Evolutionary conservation across 2,113 vertebrate species (phyloP).

Genomic region (Pogonocichla stellata): DNA sequence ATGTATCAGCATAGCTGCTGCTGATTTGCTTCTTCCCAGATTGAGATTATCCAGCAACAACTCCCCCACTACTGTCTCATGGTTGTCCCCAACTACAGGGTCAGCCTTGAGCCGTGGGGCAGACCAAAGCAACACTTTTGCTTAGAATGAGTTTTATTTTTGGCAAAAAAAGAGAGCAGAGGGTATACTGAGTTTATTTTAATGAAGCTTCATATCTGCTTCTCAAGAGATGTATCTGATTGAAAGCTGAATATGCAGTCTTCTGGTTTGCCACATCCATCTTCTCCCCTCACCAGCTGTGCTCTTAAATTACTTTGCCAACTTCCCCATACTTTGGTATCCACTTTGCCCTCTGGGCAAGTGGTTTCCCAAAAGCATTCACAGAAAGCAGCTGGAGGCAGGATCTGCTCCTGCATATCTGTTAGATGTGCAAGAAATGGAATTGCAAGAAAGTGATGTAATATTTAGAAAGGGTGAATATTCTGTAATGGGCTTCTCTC

Average conservation of each 20-base stretch:
- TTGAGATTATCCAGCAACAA: neutral
- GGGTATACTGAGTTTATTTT: neutral
- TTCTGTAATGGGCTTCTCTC: neutral
- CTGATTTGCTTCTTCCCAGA: neutral
- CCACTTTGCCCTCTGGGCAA: neutral
- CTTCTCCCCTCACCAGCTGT: neutral
- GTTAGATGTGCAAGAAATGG: neutral
- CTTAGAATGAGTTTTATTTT: neutral
- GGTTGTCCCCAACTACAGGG: neutral
- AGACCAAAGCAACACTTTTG: neutral
- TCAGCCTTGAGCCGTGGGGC: rapidly evolving
- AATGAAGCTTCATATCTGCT: neutral
- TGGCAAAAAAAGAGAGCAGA: neutral
- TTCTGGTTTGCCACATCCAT: neutral
- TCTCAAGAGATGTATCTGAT: neutral
- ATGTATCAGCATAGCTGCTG: neutral
- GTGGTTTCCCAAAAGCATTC: neutral
- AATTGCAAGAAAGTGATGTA: neutral
- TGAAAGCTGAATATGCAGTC: neutral
- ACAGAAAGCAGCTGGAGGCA: neutral
- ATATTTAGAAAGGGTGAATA: neutral
- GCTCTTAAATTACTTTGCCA: neutral
- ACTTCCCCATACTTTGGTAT: neutral
- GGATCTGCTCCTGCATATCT: neutral
- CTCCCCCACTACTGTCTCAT: neutral